Conservation (phyloP, 1,140 invertebrate species). For the Drosophila asahinai region DNA sequence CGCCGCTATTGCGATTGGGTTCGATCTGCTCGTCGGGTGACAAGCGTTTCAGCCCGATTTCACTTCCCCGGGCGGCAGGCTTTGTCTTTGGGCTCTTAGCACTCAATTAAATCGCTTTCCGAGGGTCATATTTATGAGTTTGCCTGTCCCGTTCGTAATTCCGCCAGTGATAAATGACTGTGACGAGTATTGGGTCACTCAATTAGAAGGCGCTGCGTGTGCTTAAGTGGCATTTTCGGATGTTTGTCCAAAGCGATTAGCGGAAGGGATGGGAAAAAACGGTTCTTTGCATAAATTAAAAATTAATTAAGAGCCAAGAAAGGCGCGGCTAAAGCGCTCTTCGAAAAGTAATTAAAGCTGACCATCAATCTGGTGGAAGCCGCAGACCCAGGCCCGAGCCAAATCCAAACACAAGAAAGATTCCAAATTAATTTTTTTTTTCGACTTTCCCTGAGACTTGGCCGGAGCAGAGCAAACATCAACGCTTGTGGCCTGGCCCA, state of each 20-base stretch:
- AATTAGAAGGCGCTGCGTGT: slow-evolving; percentile 37
- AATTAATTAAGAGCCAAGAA: slow-evolving; percentile 72
- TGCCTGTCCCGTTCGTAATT: slow-evolving; percentile 48
- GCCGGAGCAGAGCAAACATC: slow-evolving; percentile 53
- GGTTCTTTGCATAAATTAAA: slow-evolving; percentile 67
- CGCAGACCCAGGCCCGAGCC: slow-evolving; percentile 20
- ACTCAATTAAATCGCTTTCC: slow-evolving; percentile 75
- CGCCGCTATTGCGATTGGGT: slow-evolving; percentile 53
- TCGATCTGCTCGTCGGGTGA: slow-evolving; percentile 43
- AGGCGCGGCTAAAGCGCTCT: slow-evolving; percentile 27
- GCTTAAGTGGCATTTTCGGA: slow-evolving; percentile 57
- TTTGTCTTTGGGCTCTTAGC: slow-evolving; percentile 43
- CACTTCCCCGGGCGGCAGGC: slow-evolving; percentile 17
- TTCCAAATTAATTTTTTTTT: slow-evolving; percentile 24
- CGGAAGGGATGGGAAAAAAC: slow-evolving; percentile 33
- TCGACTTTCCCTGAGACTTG: slow-evolving; percentile 8
- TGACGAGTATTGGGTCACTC: slow-evolving; percentile 29
- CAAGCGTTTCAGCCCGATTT: slow-evolving; percentile 68
- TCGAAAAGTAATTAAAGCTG: slow-evolving; percentile 74
- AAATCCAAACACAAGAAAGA: slow-evolving; percentile 34
- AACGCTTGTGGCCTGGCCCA: slow-evolving; percentile 44
- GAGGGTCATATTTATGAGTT: slow-evolving; percentile 59
- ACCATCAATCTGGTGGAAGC: slow-evolving; percentile 53
- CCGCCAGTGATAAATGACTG: slow-evolving; percentile 65
- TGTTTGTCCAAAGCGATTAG: slow-evolving; percentile 62